These are phyloP conservation scores for Graptemys geographica DNA, from an alignment of 2,797 vertebrate genomes.

Conservation along the genomic window DNA sequence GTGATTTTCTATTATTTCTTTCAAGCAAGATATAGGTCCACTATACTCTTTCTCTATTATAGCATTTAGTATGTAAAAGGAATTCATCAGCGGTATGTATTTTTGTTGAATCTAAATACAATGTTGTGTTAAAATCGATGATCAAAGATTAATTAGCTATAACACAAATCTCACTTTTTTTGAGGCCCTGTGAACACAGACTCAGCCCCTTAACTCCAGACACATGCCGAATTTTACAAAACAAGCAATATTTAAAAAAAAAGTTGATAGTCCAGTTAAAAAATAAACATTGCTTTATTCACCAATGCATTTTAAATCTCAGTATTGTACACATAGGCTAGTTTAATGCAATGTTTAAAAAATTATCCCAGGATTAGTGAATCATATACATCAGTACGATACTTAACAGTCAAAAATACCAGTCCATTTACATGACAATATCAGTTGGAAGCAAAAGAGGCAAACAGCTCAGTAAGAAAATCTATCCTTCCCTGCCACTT, in stretches of 20 bases:
- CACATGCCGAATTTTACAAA: background rate
- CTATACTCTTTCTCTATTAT: background rate
- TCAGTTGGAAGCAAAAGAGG: background rate
- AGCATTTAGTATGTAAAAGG: background rate
- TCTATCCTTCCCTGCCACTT: background rate
- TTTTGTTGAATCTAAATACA: background rate
- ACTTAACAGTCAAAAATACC: background rate
- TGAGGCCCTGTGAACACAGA: background rate
- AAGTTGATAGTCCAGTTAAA: background rate
- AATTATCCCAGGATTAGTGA: conserved; percentile 41
- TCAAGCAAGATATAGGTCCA: background rate
- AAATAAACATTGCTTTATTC: conserved; percentile 75
- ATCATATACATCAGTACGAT: conserved; percentile 6
- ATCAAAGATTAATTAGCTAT: background rate
- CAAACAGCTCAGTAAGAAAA: background rate
- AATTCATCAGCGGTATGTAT: background rate
- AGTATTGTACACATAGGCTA: conserved; percentile 33
- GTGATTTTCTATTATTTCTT: background rate
- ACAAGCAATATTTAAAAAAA: background rate
- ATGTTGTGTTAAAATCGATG: background rate
- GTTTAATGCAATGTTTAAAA: conserved; percentile 22
- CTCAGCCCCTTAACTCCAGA: background rate
- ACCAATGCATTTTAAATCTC: conserved; percentile 4
- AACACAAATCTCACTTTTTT: background rate
- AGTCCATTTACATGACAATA: background rate